Percentiles rank a stretch among this genome's conserved stretches.
These are phyloP conservation scores for Sylvilagus floridanus DNA, from an alignment of 2,797 vertebrate species.

Conservation along the genomic window DNA sequence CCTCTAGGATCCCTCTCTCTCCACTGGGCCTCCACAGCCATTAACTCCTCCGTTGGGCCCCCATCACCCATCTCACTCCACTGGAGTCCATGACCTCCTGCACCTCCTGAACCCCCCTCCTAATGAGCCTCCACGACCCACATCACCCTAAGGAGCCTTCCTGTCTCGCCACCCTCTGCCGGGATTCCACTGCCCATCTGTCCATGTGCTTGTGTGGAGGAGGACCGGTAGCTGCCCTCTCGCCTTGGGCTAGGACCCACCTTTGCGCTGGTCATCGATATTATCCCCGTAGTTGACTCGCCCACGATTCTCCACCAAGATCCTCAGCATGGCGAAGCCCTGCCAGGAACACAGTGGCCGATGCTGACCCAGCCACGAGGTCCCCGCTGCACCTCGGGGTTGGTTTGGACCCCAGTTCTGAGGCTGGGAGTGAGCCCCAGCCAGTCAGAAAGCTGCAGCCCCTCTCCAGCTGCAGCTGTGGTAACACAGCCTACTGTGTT, in stretches of 20 bases:
- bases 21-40: no score
- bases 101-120: background rate
- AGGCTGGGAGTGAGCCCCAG: background rate
- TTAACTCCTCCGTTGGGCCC: background rate
- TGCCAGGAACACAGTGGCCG: constrained; percentile 74
- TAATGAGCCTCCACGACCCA: background rate
- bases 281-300: constrained; percentile 92
- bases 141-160: background rate
- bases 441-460: background rate
- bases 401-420: background rate
- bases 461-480: background rate
- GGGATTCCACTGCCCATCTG: background rate
- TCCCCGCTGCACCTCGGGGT: background rate
- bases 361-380: background rate
- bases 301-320: constrained; percentile 96
- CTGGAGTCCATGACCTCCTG: no score
- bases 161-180: no score
- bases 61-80: background rate
- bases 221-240: background rate
- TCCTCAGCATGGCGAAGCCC: constrained; percentile 92
- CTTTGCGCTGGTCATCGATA: constrained; percentile 95
- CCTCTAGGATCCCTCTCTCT: no score
- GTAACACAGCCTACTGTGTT: background rate
- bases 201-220: background rate
- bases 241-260: constrained; percentile 82